Conservation (phyloP, 2,113 vertebrate species). For the Lipotes vexillifer region DNA sequence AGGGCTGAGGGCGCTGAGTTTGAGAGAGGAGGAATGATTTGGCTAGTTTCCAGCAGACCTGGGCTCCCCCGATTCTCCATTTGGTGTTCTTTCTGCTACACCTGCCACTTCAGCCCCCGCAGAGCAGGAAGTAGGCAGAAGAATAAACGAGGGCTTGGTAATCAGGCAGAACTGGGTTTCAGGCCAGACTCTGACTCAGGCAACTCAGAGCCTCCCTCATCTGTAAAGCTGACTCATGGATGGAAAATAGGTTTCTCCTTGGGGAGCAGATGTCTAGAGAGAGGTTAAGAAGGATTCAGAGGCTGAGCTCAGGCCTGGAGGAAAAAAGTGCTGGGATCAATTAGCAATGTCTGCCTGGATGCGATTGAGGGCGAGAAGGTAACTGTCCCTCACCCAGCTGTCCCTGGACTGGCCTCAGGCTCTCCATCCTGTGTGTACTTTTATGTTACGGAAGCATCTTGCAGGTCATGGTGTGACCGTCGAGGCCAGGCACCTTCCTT, state of each 20-base stretch:
- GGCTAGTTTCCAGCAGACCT: background rate
- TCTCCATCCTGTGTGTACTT: background rate
- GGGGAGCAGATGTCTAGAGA: background rate
- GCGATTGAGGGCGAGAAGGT: fast-evolving
- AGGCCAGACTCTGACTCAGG: background rate
- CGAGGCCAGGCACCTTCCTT: no score
- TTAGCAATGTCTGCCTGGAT: background rate
- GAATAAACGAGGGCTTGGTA: fast-evolving
- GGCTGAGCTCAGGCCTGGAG: background rate
- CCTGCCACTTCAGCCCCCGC: fast-evolving
- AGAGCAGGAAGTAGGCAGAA: background rate
- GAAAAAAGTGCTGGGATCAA: background rate
- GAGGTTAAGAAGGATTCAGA: background rate
- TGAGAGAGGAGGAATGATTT: fast-evolving
- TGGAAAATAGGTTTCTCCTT: background rate
- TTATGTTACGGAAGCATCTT: fast-evolving
- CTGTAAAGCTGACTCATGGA: background rate
- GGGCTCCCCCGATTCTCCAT: background rate
- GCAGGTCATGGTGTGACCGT: fast-evolving
- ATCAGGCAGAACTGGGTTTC: background rate
- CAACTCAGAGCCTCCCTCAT: background rate
- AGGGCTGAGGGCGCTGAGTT: background rate
- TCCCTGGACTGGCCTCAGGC: background rate
- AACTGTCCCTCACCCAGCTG: fast-evolving
- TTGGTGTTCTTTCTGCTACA: background rate